A percentile compares a stretch with the other conserved stretches of the same genome.
Conservation (phyloP, 2,113 vertebrate genomes). For the Hiodon tergisus region DNA sequence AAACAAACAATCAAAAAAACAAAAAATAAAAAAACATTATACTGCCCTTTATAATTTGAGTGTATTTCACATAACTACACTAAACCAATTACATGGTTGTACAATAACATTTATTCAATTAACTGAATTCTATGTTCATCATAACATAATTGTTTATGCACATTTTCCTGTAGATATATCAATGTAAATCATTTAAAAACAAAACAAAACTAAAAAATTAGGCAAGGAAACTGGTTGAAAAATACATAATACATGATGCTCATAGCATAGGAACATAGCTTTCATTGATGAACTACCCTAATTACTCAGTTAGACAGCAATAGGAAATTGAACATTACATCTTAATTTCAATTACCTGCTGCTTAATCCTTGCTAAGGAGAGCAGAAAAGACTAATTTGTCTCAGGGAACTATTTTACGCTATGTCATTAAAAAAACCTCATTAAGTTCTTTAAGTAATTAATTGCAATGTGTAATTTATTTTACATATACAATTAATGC, state of each 20-base stretch:
- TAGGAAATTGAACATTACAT: conserved; percentile 19
- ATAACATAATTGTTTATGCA: too few species aligned
- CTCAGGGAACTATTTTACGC: conserved; percentile 49
- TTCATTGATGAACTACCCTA: conserved; percentile 51
- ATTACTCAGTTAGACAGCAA: conserved; percentile 1
- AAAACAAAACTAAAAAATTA: not conserved
- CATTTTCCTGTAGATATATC: too few species aligned
- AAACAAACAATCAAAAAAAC: too few species aligned
- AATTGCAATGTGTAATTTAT: conserved; percentile 54
- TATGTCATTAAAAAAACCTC: conserved; percentile 59
- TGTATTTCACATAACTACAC: too few species aligned
- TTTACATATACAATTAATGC: conserved; percentile 45
- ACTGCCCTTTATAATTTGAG: too few species aligned
- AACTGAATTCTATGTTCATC: not conserved
- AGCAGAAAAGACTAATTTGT: conserved; percentile 56
- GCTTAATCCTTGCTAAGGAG: conserved; percentile 55
- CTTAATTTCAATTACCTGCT: conserved; percentile 41
- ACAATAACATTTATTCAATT: not conserved
- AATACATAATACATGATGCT: too few species aligned
- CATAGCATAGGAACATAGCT: not conserved
- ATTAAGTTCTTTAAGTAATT: conserved; percentile 64
- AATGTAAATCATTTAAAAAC: not conserved
- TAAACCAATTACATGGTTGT: not conserved
- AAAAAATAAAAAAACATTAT: too few species aligned
- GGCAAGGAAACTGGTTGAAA: not conserved